Evolutionary conservation across 2,797 vertebrate species (phyloP), one percentile per base, ranked within the genome.

Genomic region (Myotis myotis): DNA sequence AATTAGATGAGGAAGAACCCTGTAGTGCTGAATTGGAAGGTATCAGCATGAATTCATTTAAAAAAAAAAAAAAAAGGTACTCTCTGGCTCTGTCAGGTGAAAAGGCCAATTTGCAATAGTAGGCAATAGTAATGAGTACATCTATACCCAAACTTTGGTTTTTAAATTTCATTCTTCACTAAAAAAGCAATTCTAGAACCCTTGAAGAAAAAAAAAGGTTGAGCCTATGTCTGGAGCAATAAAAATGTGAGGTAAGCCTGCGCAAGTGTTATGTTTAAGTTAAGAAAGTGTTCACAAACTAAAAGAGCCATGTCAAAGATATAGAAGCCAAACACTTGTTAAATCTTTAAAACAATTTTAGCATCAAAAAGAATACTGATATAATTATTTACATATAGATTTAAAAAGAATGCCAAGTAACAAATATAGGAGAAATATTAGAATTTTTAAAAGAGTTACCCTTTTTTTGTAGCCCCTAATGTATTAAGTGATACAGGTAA

Each of bases 351-450:
- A 6, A 22, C 57, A 55, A 82, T 68, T 89, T 86, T 57, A 78
- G 15, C 22, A 49, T 44, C 22, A 60, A 90, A 94, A 96, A 44
- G 22, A 84, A 84, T 79, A 79, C 5, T 88, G 15, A 85, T 28
- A 41, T 92, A 74, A 89, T 75, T 81, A 81, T 66, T 82, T 82
- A 88, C 7, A 75, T 16, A 86, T 2, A 71, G 19, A 92, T 64
- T 36, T 71, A 57, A 88, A 94, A 87, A 91, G 19, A 94, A 93
- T 72, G 75, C 4, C 60, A 83, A 17, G 22, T 75, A 92, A 92
- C 36, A 75, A 91, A 95, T 60, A 80, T 0, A 87, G 16, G 84
- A 85, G 36, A 83, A 88, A 76, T 33, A 8, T 17, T 76, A 78
- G 15, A 80, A 64, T 85, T 74, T 28, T 57, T 28, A 20, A 22